Evolutionary conservation across 2,113 vertebrate genomes (phyloP), one percentile per base, ranked within the genome.

Genomic region (Elephas maximus): DNA sequence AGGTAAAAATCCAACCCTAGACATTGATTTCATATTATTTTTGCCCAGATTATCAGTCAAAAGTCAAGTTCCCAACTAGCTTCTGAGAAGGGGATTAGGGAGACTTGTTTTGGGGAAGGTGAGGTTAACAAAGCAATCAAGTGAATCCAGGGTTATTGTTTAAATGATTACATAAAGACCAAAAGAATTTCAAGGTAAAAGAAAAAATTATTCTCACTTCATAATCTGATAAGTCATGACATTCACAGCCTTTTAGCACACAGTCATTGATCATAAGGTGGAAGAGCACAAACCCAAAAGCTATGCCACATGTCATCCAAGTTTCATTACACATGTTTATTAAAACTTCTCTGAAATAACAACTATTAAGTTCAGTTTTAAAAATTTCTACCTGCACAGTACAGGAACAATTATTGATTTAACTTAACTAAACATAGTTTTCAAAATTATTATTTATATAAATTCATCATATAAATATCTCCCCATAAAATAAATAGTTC

Each of bases 31-130:
- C 91, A 65, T 84, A 83, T 86, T 97, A 65, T 41, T 98, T 98
- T 97, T 98, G 96, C 95, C 93, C 88, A 6, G 21, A 73, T 93
- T 97, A 97, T 97, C 94, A 96, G 51, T 95, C 95, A 98, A 88
- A 98, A 97, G 86, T 60, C 8, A 93, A 63, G 60, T 95, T 97
- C 91, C 71, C 57, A 77, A 96, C 74, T 51, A 97, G 51, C 84
- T 97, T n/a, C 73, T 90, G 90, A 89, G 78, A 97, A 73, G 30
- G 33, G 0, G 26, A 87, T 80, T 79, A 71, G n/a, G 17, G 17
- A 80, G 74, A 81, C 30, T 41, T 93, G 76, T 78, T 91, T 18
- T 30, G 76, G 45, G n/a, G 57, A 91, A 0, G 51, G 33, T 76
- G 48, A 86, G 51, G 51, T 69, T 94, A 97, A 93, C 78, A 90